Base-by-base conservation (phyloP, 2,797 vertebrate species). In the Lepus townsendii region DNA sequence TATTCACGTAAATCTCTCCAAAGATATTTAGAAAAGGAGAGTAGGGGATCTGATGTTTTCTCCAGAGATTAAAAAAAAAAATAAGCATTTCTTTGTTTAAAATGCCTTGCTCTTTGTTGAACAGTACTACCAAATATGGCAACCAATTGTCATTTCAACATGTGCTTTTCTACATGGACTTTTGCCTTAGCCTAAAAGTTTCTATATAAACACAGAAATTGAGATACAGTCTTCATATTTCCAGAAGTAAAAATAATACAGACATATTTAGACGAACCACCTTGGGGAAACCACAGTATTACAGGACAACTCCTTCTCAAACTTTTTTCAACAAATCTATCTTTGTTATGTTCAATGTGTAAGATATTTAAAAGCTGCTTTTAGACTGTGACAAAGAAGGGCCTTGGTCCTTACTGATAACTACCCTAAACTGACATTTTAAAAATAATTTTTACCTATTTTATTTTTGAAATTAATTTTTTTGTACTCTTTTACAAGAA, bases 11-110 rank as follows among this genome's bases (percentile, higher is more conserved):
- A 90, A 60, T 75, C n/a, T 92, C 47, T 66, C 35, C 11, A 19
- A 95, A 95, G 42, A 63, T 71, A 91, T 65, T 3, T 93, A 72
- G 42, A 85, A 96, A 86, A 89, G 90, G 3, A 86, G 42, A 19
- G n/a, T 79, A 89, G 65, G 83, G 16, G 10, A 84, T 94, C 68
- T 83, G 86, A 4, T 66, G 66, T n/a, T 88, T 87, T 91, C 42
- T 90, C 11, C 35, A 52, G 17, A 90, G 2, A 78, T 42, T 35
- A 35, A 94, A 86, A 83, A 78, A 83, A 83, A 32, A 83, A 27
- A 47, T n/a, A 95, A 89, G 32, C 8, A 83, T 52, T 68, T 75
- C 27, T 57, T 54, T 63, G n/a, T 1, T 80, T 63, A 86, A 12
- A 9, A 89, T 47, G 27, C 50, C 50, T 69, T 66, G 60, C 63